Evolutionary conservation across 1,140 invertebrate species (phyloP), one percentile per base, ranked within the genome.

Genomic region (Sitophilus oryzae): DNA sequence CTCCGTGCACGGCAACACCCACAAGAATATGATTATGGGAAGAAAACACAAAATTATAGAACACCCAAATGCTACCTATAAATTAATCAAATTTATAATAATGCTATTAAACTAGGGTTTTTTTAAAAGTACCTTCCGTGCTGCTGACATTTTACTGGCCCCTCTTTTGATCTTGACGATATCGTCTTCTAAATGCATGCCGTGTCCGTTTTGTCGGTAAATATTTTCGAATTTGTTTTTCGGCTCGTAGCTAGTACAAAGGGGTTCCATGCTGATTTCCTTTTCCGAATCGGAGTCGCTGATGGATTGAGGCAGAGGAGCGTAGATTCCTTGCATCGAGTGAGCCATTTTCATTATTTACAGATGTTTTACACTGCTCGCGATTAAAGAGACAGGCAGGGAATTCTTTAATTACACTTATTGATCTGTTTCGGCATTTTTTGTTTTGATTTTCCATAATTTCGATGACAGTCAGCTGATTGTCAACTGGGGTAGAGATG

Each of bases 241-340:
- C 42, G 62, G 38, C 51, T 60, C 48, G 25, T 47, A 56, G 55
- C 71, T 72, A 43, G 63, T 63, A 60, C 68, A 68, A 61, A 64
- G 50, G 8, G 49, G 52, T 37, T 68, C 66, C 59, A 66, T 74
- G 46, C 71, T 74, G 51, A 76, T 70, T 56, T 86, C 85, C 60
- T 85, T 84, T 57, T 87, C 84, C 1, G 83, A 85, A 60, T 86
- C 84, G 0, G 83, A 85, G 67, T 86, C 85, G 40, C 82, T 82
- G 54, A 87, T 74, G 58, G 80, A 81, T 72, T 88, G 84, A 14
- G 81, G 84, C 62, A 88, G 66, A 25, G 84, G 84, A 52, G 84
- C 74, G 69, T 88, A 88, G 63, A 78, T 77, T 60, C 77, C 80
- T 58, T 63, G 65, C 41, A 58, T 58, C 14, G 64, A 65, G 38